A percentile compares a stretch with the other conserved stretches of the same genome.
Evolutionary conservation across 2,113 vertebrate species (phyloP).

Genomic region (Passer domesticus): DNA sequence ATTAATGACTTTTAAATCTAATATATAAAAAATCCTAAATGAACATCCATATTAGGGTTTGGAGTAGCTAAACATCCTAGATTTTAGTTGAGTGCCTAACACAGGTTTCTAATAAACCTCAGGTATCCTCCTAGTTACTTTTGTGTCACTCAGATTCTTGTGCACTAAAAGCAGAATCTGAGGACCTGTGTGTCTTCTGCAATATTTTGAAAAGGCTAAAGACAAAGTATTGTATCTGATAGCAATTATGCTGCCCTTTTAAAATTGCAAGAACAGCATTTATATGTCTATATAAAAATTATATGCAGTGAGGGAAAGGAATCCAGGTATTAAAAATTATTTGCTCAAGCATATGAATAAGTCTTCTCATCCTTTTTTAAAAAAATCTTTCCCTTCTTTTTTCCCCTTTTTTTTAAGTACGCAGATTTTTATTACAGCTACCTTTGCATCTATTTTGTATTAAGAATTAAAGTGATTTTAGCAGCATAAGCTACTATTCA

Average conservation of each 20-base stretch:
- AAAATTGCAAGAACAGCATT: background rate
- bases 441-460: background rate
- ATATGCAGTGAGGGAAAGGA: background rate
- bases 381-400: background rate
- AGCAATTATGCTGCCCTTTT: background rate
- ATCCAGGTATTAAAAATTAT: background rate
- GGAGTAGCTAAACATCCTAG: background rate
- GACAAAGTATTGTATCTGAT: background rate
- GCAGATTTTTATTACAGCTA: background rate
- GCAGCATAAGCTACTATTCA: background rate
- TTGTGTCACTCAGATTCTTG: background rate
- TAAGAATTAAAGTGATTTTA: background rate
- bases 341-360: background rate
- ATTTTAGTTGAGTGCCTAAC: background rate
- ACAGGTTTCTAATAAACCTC: background rate
- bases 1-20: background rate
- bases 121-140: background rate
- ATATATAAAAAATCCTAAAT: background rate
- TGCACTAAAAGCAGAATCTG: background rate
- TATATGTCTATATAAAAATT: background rate
- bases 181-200: background rate
- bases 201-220: background rate
- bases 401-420: background rate
- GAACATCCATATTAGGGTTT: background rate
- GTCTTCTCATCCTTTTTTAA: background rate